Conservation (phyloP, 2,888 invertebrate species). For the Thymelicus lineola region DNA sequence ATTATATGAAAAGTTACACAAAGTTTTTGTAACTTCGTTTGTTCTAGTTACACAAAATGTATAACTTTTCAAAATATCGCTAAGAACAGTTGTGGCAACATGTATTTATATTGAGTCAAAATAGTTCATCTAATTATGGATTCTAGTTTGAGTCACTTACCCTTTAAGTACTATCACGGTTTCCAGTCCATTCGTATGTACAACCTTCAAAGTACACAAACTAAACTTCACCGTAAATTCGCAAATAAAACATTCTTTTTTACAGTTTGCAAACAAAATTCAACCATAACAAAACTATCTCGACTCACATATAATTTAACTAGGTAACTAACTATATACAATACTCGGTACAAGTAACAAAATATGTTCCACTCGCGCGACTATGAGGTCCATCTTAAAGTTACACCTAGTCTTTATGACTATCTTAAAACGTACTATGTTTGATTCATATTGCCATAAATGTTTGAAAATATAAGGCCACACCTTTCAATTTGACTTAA, state of each 20-base stretch:
- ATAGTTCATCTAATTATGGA: too few relatives aligned
- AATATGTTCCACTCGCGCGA: slow-evolving; percentile 46
- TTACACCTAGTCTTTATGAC: slow-evolving; percentile 30
- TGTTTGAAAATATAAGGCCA: slow-evolving; percentile 67
- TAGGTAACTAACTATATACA: slow-evolving; percentile 52
- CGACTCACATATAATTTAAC: slow-evolving; percentile 51
- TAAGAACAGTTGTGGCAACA: too few relatives aligned
- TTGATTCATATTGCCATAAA: slow-evolving; percentile 45
- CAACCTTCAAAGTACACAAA: slow-evolving; percentile 44
- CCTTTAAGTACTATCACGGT: slow-evolving; percentile 79
- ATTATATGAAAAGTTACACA: too few relatives aligned
- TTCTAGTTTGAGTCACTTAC: slow-evolving; percentile 51
- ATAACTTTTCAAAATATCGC: too few relatives aligned
- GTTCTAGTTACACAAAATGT: too few relatives aligned
- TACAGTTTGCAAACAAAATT: slow-evolving; percentile 42
- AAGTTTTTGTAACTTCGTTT: too few relatives aligned
- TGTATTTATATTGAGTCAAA: too few relatives aligned
- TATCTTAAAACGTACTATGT: slow-evolving; percentile 35
- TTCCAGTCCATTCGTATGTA: slow-evolving; percentile 59
- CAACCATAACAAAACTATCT: slow-evolving; percentile 44
- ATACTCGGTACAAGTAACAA: slow-evolving; percentile 45
- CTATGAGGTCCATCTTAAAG: slow-evolving; percentile 32
- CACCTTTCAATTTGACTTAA: slow-evolving; percentile 59
- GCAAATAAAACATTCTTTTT: slow-evolving; percentile 31
- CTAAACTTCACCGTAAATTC: slow-evolving; percentile 21